Percentiles rank a stretch among this genome's conserved stretches.
Conservation (phyloP, 2,888 invertebrate species). For the Ecliptopera silaceata region DNA sequence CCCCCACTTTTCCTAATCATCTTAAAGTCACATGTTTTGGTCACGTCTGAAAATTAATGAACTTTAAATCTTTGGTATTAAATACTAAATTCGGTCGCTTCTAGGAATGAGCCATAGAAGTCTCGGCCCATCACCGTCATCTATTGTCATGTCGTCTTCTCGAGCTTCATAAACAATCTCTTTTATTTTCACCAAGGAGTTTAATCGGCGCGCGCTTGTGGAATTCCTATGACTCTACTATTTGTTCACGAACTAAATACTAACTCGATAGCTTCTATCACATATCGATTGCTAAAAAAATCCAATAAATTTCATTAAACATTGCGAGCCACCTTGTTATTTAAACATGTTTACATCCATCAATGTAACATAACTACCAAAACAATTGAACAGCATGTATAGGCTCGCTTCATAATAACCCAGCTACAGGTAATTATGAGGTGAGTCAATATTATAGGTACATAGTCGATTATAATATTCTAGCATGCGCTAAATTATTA, state of each 20-base stretch:
- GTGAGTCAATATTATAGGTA: too few species aligned
- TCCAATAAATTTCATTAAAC: background rate
- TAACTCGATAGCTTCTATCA: background rate
- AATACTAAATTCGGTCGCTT: slow-evolving; percentile 71
- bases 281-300: background rate
- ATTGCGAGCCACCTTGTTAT: too few species aligned
- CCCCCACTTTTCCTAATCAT: slow-evolving; percentile 80
- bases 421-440: too few species aligned
- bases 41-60: slow-evolving; percentile 74
- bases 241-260: slow-evolving; percentile 22
- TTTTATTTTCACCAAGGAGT: slow-evolving; percentile 81
- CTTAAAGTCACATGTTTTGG: slow-evolving; percentile 79
- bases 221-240: slow-evolving; percentile 62
- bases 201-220: slow-evolving; percentile 78
- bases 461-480: too few species aligned
- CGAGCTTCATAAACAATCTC: slow-evolving; percentile 80
- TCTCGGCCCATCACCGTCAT: slow-evolving; percentile 74
- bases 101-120: slow-evolving; percentile 52
- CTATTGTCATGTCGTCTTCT: slow-evolving; percentile 82
- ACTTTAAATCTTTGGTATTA: slow-evolving; percentile 73
- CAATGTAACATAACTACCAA: too few species aligned
- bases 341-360: too few species aligned
- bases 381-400: too few species aligned
- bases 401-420: too few species aligned
- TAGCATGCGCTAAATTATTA: too few species aligned